Base-by-base conservation (phyloP, 2,797 vertebrate species). In the Myotis daubentonii region DNA sequence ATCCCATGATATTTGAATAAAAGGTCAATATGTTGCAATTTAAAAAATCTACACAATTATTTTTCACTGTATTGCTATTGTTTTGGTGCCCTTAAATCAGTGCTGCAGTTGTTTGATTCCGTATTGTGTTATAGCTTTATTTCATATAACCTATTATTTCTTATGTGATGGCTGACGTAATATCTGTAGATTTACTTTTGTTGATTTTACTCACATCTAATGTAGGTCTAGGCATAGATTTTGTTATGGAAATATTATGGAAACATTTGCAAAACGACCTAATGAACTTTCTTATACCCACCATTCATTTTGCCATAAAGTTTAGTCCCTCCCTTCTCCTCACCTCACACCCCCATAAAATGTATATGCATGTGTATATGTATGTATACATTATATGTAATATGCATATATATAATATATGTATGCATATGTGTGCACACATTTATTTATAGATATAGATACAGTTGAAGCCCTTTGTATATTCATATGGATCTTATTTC, bases 101-200 rank as follows among this genome's bases (percentile, higher is more conserved):
- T 62, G 70, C 53, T 80, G 15, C 38, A 90, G 9, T 11, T 75
- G 11, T 57, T 92, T 51, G 57, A 91, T 53, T 87, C 66, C 36
- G 82, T 84, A 92, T 92, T 93, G 68, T 81, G 88, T 95, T 86
- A 79, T 23, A 90, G 74, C 60, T 95, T 91, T 91, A 68, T 55
- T 80, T 95, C 57, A 83, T 94, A 66, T 93, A 80, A 86, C 65
- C 86, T 87, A 88, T 85, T 84, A 75, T 49, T 76, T 6, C 23
- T 90, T 92, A 85, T 81, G 6, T 80, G n/a, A 82, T 68, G 49
- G 36, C 75, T 93, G 71, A 72, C 36, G 47, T 82, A 38, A 12
- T 93, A 57, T 87, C 62, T 72, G 11, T 70, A 76, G 60, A 82
- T 85, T 89, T 91, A 38, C 19, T 94, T 79, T 36, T 79, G 23